These are phyloP conservation scores for Genyomyrus donnyi DNA, from an alignment of 2,113 vertebrate genomes.

Conservation along the genomic window DNA sequence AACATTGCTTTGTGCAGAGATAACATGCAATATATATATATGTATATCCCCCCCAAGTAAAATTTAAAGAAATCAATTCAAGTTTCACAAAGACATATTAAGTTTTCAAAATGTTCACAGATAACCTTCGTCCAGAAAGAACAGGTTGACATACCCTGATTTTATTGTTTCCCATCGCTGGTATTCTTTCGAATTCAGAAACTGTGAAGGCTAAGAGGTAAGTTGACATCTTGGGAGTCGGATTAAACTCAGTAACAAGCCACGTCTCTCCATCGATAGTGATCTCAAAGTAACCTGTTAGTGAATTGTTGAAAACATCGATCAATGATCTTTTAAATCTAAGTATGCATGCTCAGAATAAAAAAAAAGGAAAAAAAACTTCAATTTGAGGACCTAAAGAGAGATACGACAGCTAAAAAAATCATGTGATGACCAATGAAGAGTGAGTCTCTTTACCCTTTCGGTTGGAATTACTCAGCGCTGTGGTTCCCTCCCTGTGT, in stretches of 20 bases:
- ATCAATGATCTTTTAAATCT: neutral
- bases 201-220: conserved; percentile 60
- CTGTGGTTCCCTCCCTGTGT: conserved; percentile 24
- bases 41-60: too few species aligned
- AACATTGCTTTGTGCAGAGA: too few species aligned
- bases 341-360: neutral
- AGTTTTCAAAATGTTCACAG: neutral
- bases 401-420: neutral
- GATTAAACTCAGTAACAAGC: conserved; percentile 32
- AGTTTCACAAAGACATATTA: too few species aligned
- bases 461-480: conserved; percentile 63
- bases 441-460: conserved; percentile 38
- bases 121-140: neutral
- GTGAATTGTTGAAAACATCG: neutral
- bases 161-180: fast-evolving
- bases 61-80: too few species aligned
- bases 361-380: neutral
- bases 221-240: conserved; percentile 57
- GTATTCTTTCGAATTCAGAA: neutral
- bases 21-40: too few species aligned
- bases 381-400: neutral
- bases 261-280: conserved; percentile 26
- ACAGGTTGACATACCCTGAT: conserved; percentile 38
- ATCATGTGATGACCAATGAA: neutral
- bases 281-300: neutral